Conservation (phyloP, 2,113 vertebrate species). For the Etheostoma spectabile region DNA sequence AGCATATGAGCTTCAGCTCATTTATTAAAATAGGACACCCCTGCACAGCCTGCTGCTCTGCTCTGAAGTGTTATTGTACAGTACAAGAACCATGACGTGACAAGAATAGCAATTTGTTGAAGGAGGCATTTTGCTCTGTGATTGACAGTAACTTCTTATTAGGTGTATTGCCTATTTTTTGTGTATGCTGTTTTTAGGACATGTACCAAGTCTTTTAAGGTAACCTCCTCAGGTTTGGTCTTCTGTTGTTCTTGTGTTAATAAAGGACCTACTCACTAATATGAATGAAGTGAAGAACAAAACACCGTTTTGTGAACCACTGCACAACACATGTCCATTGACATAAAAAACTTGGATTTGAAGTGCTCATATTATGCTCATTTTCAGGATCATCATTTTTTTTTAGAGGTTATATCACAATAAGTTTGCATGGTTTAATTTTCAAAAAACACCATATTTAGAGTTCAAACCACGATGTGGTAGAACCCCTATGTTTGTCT, state of each 20-base stretch:
- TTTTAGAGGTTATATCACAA: too few species aligned
- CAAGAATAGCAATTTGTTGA: constrained; percentile 74
- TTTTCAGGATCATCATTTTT: too few species aligned
- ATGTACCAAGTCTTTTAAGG: constrained; percentile 52
- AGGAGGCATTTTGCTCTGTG: constrained; percentile 61
- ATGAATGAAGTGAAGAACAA: constrained; percentile 4
- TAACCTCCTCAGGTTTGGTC: constrained; percentile 49
- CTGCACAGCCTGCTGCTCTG: constrained; percentile 44
- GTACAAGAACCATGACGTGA: constrained; percentile 74
- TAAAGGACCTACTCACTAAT: constrained; percentile 14
- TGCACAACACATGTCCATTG: neutral
- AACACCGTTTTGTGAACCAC: neutral
- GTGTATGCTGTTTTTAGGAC: constrained; percentile 67
- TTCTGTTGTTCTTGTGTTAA: constrained; percentile 35
- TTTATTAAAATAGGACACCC: constrained; percentile 74
- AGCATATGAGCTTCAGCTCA: constrained; percentile 56
- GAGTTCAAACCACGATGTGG: too few species aligned
- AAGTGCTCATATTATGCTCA: too few species aligned
- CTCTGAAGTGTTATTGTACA: constrained; percentile 58
- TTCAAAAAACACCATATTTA: too few species aligned
- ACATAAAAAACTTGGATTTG: neutral
- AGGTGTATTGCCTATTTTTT: constrained; percentile 58
- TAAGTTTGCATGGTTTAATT: too few species aligned
- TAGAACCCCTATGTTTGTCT: too few species aligned
- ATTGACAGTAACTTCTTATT: constrained; percentile 71